A percentile compares a stretch with the other conserved stretches of the same genome.
These are phyloP conservation scores for Schizotus pectinicornis DNA, from an alignment of 2,888 invertebrate species.

Conservation along the genomic window DNA sequence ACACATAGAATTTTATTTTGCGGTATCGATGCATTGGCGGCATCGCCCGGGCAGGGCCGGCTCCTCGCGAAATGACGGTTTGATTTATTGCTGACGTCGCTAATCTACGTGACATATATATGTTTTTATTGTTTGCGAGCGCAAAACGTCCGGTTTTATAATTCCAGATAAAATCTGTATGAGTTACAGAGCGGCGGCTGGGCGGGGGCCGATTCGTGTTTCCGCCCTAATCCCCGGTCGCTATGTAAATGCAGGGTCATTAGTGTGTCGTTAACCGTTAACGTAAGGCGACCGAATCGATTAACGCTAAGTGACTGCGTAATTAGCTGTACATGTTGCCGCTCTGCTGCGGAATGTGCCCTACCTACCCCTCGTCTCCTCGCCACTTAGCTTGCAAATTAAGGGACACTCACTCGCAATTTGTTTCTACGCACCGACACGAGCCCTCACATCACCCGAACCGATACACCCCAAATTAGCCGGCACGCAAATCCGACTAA, in stretches of 20 bases:
- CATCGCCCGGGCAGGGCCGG: conserved; percentile 33
- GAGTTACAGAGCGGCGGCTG: conserved; percentile 46
- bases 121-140: conserved; percentile 59
- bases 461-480: conserved; percentile 12
- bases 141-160: conserved; percentile 58
- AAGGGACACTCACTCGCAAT: conserved; percentile 48
- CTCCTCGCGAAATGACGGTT: conserved; percentile 58
- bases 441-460: conserved; percentile 6
- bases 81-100: conserved; percentile 60
- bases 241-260: conserved; percentile 60
- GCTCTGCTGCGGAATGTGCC: conserved; percentile 30
- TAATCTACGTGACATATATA: conserved; percentile 60
- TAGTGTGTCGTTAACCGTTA: conserved; percentile 62
- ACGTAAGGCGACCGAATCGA: conserved; percentile 62
- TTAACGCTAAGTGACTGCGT: conserved; percentile 62
- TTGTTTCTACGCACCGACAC: conserved; percentile 34
- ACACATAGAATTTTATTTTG: conserved; percentile 58
- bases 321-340: conserved; percentile 60
- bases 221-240: conserved; percentile 43
- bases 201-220: conserved; percentile 14
- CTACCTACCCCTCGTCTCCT: conserved; percentile 22
- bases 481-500: too few species aligned
- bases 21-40: conserved; percentile 55
- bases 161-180: conserved; percentile 58
- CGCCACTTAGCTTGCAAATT: conserved; percentile 47